These are phyloP conservation scores for Adelphocoris suturalis DNA, from an alignment of 2,888 invertebrate genomes.

Conservation along the genomic window DNA sequence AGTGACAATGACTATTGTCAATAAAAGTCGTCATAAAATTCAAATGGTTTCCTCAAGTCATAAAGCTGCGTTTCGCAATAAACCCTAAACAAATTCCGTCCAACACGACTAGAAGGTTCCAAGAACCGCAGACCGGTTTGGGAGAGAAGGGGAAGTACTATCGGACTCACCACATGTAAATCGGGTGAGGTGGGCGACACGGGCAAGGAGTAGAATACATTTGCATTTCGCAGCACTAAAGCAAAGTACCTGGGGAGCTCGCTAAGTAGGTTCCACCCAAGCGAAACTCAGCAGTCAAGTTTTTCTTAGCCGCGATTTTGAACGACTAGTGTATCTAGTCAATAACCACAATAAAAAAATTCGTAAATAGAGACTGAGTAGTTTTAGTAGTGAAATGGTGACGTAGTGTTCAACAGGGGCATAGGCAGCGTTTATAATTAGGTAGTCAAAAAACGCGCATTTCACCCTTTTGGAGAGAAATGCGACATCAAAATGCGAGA, in stretches of 20 bases:
- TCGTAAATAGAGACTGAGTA: too few relatives aligned
- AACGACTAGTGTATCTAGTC: too few relatives aligned
- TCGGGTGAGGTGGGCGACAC: neutral
- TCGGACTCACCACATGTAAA: neutral
- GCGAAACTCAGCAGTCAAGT: neutral
- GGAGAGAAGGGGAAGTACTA: neutral
- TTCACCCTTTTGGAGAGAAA: too few relatives aligned
- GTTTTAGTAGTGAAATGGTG: too few relatives aligned
- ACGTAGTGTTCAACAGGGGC: too few relatives aligned
- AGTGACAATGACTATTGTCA: too few relatives aligned
- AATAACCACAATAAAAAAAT: too few relatives aligned
- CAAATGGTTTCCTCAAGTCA: constrained; percentile 4
- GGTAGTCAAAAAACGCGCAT: too few relatives aligned
- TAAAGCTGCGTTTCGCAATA: neutral
- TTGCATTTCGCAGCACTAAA: constrained; percentile 3
- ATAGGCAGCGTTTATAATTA: too few relatives aligned
- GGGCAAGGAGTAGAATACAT: neutral
- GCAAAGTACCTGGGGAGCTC: neutral
- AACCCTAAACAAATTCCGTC: neutral
- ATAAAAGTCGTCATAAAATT: neutral
- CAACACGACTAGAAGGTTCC: neutral
- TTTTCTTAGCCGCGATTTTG: neutral
- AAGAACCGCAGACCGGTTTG: neutral
- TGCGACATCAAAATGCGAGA: too few relatives aligned
- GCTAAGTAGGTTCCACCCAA: neutral